A percentile compares a stretch with the other conserved stretches of the same genome.
Evolutionary conservation across 2,113 vertebrate species (phyloP).

Genomic region (Malurus melanocephalus): DNA sequence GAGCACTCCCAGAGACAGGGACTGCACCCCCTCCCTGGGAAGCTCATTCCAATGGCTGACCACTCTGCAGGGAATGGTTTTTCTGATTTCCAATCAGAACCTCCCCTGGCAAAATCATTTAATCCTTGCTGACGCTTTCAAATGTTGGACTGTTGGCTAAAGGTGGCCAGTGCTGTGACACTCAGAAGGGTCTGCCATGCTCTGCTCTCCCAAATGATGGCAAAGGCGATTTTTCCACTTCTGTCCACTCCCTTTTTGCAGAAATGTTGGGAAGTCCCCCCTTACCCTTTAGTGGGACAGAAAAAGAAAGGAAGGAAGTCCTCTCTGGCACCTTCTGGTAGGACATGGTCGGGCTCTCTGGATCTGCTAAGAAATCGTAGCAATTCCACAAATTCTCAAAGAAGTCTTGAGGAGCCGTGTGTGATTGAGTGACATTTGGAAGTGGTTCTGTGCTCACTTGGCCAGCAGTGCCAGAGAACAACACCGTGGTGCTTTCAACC

Average conservation of each 20-base stretch:
- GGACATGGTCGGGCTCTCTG: fast-evolving
- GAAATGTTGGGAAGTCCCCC: neutral
- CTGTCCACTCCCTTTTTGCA: neutral
- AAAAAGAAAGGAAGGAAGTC: neutral
- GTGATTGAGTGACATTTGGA: neutral
- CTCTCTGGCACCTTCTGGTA: neutral
- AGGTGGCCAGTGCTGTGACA: fast-evolving
- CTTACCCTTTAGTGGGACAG: neutral
- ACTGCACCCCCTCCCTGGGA: neutral
- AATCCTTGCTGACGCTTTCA: neutral
- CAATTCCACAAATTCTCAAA: neutral
- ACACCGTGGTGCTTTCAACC: neutral
- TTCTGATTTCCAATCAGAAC: fast-evolving
- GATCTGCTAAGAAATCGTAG: neutral
- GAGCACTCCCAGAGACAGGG: fast-evolving
- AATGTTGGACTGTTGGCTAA: neutral
- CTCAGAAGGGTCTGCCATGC: neutral
- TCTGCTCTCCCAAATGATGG: neutral
- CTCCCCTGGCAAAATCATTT: neutral
- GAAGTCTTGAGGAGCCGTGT: neutral
- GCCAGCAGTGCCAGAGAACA: neutral
- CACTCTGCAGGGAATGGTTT: neutral
- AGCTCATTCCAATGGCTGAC: neutral
- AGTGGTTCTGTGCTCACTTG: neutral
- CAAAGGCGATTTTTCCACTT: neutral